Conservation (phyloP, 2,113 vertebrate genomes). For the Amphiprion percula region DNA sequence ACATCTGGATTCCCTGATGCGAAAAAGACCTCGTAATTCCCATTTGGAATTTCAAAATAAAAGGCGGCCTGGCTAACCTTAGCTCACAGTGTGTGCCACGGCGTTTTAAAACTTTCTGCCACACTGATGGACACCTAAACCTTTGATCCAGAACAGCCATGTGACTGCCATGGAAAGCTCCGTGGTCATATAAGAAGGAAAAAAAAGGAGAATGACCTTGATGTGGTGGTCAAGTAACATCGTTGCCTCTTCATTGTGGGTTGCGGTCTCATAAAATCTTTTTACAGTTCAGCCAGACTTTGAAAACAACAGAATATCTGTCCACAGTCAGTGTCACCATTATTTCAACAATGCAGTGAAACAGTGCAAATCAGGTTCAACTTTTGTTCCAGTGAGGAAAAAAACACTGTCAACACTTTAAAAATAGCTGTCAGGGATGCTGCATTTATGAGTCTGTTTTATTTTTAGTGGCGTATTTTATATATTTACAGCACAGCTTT, state of each 20-base stretch:
- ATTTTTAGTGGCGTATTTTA: constrained; percentile 39
- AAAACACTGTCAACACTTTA: constrained; percentile 32
- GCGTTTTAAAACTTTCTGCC: constrained; percentile 50
- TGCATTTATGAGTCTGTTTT: constrained; percentile 40
- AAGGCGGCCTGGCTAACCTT: constrained; percentile 43
- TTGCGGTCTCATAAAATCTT: constrained; percentile 57
- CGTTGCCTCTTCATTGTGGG: constrained; percentile 56
- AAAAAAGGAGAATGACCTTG: constrained; percentile 53
- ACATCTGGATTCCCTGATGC: constrained; percentile 68
- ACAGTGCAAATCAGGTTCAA: constrained; percentile 50
- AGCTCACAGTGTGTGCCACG: constrained; percentile 11
- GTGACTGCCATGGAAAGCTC: constrained; percentile 60
- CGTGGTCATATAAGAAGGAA: constrained; percentile 16
- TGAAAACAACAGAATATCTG: constrained; percentile 67
- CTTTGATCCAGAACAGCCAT: constrained; percentile 44
- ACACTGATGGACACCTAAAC: constrained; percentile 46
- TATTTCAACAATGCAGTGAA: constrained; percentile 48
- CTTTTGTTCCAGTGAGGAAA: constrained; percentile 48
- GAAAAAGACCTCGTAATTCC: constrained; percentile 57
- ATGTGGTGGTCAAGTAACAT: constrained; percentile 68
- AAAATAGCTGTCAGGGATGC: constrained; percentile 29
- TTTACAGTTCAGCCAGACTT: constrained; percentile 51
- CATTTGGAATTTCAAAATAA: constrained; percentile 55
- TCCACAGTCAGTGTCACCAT: constrained; percentile 33
- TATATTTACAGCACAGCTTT: constrained; percentile 43